phyloP scores from a whole-genome alignment of 2,113 vertebrate species.

The Dasyurus viverrinus region DNA sequence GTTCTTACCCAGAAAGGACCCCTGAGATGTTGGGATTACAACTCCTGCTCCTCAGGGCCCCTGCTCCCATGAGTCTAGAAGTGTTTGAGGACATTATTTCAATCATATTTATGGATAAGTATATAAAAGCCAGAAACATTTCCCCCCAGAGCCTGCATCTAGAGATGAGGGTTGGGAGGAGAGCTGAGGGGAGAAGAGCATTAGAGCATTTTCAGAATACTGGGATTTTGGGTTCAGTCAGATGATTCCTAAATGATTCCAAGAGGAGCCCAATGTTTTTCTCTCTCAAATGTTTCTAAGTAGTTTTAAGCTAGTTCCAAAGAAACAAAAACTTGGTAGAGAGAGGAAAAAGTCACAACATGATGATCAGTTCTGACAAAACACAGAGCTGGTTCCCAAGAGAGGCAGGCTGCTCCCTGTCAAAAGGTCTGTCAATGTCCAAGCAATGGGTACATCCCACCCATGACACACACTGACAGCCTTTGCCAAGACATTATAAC shows the following conservation, averaged over 20 bases:
- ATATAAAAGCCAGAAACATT: neutral
- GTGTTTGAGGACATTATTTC: neutral
- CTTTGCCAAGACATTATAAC: neutral
- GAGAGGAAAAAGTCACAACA: neutral
- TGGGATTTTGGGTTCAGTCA: neutral
- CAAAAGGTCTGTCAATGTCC: neutral
- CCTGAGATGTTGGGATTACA: neutral
- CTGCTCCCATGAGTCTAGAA: neutral
- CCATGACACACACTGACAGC: neutral
- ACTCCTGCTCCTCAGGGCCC: neutral
- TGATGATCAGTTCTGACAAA: neutral
- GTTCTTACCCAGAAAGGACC: neutral
- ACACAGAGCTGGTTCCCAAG: neutral
- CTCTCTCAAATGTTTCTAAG: constrained; percentile 2
- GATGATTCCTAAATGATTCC: neutral
- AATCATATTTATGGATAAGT: neutral
- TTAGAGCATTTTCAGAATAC: neutral
- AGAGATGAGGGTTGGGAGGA: neutral
- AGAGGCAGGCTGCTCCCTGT: neutral
- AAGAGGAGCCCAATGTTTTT: neutral
- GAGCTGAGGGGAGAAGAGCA: neutral
- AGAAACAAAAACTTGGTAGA: neutral
- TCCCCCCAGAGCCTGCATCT: neutral
- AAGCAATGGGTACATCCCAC: neutral
- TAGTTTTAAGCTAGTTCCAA: neutral